phyloP scores from a whole-genome alignment of 35 echinoderm and acorn worm species.

The Acanthaster planci region DNA sequence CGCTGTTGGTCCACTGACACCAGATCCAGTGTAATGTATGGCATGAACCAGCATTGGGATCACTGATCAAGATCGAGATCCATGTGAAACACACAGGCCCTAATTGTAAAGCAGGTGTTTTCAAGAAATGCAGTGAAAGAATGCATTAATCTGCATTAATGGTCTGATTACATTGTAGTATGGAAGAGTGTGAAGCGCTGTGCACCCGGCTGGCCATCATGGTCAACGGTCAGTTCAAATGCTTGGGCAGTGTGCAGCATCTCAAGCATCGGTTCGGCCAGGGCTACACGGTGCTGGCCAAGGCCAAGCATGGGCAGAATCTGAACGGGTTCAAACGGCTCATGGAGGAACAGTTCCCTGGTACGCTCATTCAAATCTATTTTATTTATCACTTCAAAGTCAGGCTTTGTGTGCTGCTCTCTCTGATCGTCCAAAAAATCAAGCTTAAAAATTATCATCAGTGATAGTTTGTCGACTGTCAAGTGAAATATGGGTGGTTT shows the following conservation, averaged over 20 bases:
- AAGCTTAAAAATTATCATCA: no score
- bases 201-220: slow-evolving; percentile 90
- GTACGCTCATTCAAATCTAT: slow-evolving; percentile 56
- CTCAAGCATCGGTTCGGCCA: slow-evolving; percentile 79
- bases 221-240: slow-evolving; percentile 82
- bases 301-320: slow-evolving; percentile 2
- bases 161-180: slow-evolving; percentile 46
- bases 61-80: not conserved
- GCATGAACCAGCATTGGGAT: no score
- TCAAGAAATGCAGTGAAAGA: not conserved
- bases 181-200: slow-evolving; percentile 93
- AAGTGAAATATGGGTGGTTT: no score
- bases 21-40: no score
- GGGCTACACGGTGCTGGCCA: slow-evolving; percentile 81
- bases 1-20: no score
- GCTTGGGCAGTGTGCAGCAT: slow-evolving; percentile 72
- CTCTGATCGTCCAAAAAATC: no score
- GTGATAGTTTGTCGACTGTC: no score
- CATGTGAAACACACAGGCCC: not conserved
- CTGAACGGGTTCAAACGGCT: slow-evolving; percentile 46
- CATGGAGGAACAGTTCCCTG: slow-evolving; percentile 59
- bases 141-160: not conserved
- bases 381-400: no score
- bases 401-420: no score
- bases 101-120: not conserved